Base-by-base conservation (phyloP, 2,797 vertebrate species). In the Clarias pachynema region DNA sequence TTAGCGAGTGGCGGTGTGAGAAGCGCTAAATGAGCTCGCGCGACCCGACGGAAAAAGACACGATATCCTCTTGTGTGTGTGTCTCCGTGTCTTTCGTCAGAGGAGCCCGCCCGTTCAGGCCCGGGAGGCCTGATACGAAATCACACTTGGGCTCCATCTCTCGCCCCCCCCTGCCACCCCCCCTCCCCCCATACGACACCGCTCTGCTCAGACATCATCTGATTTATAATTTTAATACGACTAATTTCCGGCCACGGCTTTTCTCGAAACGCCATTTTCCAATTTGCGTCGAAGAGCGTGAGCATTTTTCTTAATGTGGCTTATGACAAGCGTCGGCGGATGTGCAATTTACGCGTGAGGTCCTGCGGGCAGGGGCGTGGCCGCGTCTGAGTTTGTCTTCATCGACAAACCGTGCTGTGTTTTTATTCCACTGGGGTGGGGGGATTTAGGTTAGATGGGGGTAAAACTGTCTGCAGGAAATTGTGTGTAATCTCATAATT, bases 141-240 rank as follows among this genome's bases (percentile, higher is more conserved):
- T 83, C 75, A 26, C 44, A 80, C 66, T n/a, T 26, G 7, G 59
- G 49, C 70, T 82, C 86, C 85, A 56, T 84, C 69, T 62, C 89
- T 78, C 75, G 14, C 56, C 56, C 56, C 31, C 3, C 75, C n/a
- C 31, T 26, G 1, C 6, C 3, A 3, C 18, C 0, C 22, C 0
- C 91, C 84, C 3, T 1, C 34, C 6, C 57, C 26, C 72, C n/a
- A 22, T 90, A 86, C 89, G 2, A 8, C 9, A 53, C 74, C 29
- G 14, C 62, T 65, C 31, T 89, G 92, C 94, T 91, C 93, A 95
- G 95, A 96, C 95, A 95, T 80, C 37, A 80, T 66, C 95, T 97
- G 96, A 97, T 97, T 96, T 96, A 97, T 97, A 96, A 97, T 97
- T 97, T 96, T 97, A 97, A 97, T 97, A 97, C 96, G 95, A 95